A percentile compares a stretch with the other conserved stretches of the same genome.
Conservation (phyloP, 1,140 invertebrate species). For the Probaryconus sp. region DNA sequence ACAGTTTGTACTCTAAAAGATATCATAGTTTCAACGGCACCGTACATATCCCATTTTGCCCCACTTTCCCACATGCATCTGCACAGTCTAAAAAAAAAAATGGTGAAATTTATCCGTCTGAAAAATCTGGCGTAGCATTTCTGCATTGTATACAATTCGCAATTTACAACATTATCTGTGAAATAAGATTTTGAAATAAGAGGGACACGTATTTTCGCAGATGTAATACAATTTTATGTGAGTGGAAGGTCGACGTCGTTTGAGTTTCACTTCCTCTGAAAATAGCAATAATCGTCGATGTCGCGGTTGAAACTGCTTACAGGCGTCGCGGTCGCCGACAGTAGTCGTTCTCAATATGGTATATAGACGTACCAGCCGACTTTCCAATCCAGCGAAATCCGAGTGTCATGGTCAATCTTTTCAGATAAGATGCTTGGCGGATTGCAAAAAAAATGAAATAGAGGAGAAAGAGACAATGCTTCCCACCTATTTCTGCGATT, state of each 20-base stretch:
- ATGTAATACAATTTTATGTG: constrained; percentile 30
- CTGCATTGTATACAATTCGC: too few relatives aligned
- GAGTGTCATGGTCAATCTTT: constrained; percentile 70
- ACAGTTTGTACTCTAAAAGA: too few relatives aligned
- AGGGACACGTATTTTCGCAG: too few relatives aligned
- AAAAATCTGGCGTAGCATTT: too few relatives aligned
- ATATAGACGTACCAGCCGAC: constrained; percentile 53
- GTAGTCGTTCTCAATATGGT: constrained; percentile 41
- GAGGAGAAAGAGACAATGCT: background rate
- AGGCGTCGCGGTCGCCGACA: constrained; percentile 52
- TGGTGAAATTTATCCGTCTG: too few relatives aligned
- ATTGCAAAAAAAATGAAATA: background rate
- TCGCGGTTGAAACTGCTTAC: constrained; percentile 58
- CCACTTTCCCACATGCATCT: too few relatives aligned
- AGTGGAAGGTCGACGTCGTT: constrained; percentile 46
- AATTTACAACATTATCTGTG: too few relatives aligned
- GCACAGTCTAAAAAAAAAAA: too few relatives aligned
- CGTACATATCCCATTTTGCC: too few relatives aligned
- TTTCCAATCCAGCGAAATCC: constrained; percentile 71
- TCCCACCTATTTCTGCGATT: background rate
- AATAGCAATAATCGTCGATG: constrained; percentile 64
- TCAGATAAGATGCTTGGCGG: constrained; percentile 15
- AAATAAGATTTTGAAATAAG: too few relatives aligned
- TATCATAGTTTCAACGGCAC: too few relatives aligned
- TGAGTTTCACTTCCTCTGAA: constrained; percentile 66